These are phyloP conservation scores for Molossus molossus DNA, from an alignment of 2,797 vertebrate species.

Conservation along the genomic window DNA sequence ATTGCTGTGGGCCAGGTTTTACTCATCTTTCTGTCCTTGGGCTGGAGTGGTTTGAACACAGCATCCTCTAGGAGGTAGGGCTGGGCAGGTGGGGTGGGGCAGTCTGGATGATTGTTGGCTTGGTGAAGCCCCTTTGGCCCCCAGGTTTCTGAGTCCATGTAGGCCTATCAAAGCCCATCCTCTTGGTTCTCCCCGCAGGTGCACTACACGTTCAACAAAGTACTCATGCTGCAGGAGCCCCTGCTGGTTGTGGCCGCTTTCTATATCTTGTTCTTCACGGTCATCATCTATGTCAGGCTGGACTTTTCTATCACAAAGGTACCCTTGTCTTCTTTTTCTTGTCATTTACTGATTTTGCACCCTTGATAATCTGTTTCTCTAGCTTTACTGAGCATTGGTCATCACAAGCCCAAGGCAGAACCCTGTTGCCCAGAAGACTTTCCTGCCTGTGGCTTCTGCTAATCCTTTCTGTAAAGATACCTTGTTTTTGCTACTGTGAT, in stretches of 20 bases:
- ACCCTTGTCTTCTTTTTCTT: not conserved
- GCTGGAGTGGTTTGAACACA: not conserved
- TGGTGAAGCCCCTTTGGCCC: not conserved
- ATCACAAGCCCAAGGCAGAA: not conserved
- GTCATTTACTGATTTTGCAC: not conserved
- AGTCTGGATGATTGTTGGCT: not conserved
- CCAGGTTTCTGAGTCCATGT: not conserved
- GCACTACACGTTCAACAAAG: slow-evolving; percentile 98
- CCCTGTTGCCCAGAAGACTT: not conserved
- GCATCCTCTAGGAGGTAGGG: not conserved
- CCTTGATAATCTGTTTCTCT: not conserved
- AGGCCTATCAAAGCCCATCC: too few species aligned
- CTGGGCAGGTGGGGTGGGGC: not conserved
- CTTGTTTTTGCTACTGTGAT: not conserved
- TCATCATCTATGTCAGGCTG: slow-evolving; percentile 98
- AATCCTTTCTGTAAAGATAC: not conserved
- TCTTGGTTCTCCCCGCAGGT: slow-evolving; percentile 89
- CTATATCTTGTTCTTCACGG: slow-evolving; percentile 99
- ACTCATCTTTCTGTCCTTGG: not conserved
- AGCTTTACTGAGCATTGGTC: not conserved
- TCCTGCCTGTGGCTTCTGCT: not conserved
- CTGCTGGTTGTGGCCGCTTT: slow-evolving; percentile 97
- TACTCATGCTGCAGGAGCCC: slow-evolving; percentile 99
- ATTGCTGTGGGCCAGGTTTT: not conserved
- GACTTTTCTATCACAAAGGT: slow-evolving; percentile 99